These are phyloP conservation scores for Trachops cirrhosus DNA, from an alignment of 2,797 vertebrate genomes.

Conservation along the genomic window DNA sequence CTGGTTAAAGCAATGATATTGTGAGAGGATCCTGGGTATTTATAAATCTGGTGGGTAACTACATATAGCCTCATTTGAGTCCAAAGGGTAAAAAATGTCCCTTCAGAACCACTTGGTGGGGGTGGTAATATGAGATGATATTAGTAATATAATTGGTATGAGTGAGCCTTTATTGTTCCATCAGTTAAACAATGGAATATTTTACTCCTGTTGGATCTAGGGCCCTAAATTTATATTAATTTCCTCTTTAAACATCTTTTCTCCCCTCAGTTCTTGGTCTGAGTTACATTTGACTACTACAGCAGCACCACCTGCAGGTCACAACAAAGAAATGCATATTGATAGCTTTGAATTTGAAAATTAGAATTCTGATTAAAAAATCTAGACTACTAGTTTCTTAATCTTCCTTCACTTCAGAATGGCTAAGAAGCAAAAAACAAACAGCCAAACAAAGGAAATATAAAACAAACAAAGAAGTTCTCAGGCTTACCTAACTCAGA, in stretches of 20 bases:
- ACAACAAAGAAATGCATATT: constrained; percentile 27
- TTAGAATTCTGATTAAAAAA: not conserved
- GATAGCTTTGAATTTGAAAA: constrained; percentile 28
- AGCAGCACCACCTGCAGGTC: constrained; percentile 67
- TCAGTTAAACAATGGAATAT: not conserved
- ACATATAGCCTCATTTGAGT: not conserved
- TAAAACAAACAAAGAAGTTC: not conserved
- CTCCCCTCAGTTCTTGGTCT: not conserved
- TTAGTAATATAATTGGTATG: not conserved
- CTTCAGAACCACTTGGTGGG: not conserved
- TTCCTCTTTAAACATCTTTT: constrained; percentile 2
- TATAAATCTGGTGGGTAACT: not conserved
- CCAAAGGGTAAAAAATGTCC: constrained; percentile 5
- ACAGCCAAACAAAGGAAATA: not conserved
- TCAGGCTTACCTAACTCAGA: not conserved
- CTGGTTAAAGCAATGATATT: not conserved
- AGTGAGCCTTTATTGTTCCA: constrained; percentile 25
- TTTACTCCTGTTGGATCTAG: constrained; percentile 9
- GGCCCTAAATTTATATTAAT: constrained; percentile 17
- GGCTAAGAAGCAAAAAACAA: not conserved
- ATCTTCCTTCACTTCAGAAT: not conserved
- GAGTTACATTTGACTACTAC: constrained; percentile 34
- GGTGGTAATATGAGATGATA: not conserved
- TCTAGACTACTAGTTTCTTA: not conserved
- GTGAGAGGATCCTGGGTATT: not conserved